phyloP scores from a whole-genome alignment of 2,888 invertebrate species.

The Cantharis flavilabris region DNA sequence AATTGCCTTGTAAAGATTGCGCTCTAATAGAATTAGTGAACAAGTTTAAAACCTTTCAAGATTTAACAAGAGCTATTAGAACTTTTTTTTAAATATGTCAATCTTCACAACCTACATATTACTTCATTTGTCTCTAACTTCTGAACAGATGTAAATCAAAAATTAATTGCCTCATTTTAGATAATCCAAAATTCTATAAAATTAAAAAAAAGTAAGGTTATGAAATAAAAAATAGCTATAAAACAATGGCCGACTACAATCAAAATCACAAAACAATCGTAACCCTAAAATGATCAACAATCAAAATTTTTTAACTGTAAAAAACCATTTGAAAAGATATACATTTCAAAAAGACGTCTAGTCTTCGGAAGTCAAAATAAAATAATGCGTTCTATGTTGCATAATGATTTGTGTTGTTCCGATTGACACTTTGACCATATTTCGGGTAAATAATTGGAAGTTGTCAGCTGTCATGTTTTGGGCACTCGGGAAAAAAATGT shows the following conservation, averaged over 20 bases:
- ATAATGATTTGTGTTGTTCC: not conserved
- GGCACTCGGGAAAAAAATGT: constrained; percentile 10
- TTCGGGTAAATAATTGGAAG: constrained; percentile 5
- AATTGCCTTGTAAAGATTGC: not conserved
- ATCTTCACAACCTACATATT: not conserved
- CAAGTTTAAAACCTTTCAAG: not conserved
- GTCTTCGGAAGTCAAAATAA: not conserved
- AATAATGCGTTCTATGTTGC: not conserved
- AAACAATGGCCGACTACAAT: no score
- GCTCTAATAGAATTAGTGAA: not conserved
- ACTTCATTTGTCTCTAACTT: no score
- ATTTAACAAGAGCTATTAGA: not conserved
- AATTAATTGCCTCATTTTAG: no score
- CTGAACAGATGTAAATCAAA: no score
- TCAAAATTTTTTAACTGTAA: no score
- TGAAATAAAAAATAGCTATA: no score
- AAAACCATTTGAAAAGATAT: no score
- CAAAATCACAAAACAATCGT: no score
- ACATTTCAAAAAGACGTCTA: no score
- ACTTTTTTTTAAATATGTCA: not conserved
- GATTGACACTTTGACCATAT: not conserved
- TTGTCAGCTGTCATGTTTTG: constrained; percentile 27
- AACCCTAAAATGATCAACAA: no score
- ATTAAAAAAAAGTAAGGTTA: no score
- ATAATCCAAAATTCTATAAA: no score